Percentiles rank a stretch among this genome's conserved stretches.
Conservation (phyloP, 2,797 vertebrate genomes). For the Erethizon dorsatum region DNA sequence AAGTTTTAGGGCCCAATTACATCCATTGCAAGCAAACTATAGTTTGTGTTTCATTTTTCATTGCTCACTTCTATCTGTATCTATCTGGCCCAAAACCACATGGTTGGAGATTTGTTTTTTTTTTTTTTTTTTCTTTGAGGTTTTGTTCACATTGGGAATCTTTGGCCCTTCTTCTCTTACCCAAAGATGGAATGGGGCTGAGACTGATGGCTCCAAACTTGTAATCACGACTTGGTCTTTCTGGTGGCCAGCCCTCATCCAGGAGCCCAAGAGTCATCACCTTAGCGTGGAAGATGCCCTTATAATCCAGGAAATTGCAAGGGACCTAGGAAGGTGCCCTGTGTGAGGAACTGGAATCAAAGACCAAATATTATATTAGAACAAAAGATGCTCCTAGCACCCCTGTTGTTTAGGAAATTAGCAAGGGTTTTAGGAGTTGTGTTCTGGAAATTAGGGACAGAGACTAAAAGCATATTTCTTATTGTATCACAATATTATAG, state of each 20-base stretch:
- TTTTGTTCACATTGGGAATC: background rate
- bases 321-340: background rate
- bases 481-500: background rate
- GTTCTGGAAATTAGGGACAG: background rate
- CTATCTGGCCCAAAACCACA: background rate
- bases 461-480: background rate
- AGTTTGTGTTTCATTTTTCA: constrained; percentile 16
- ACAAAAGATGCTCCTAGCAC: background rate
- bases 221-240: background rate
- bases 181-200: background rate
- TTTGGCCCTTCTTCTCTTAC: background rate
- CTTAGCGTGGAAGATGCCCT: background rate
- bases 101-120: too few species aligned
- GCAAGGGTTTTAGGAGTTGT: background rate
- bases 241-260: background rate
- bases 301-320: background rate
- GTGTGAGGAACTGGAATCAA: background rate
- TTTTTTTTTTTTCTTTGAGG: background rate
- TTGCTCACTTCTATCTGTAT: background rate
- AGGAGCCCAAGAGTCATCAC: background rate
- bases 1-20: background rate
- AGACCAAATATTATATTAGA: background rate
- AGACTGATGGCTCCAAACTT: background rate
- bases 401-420: background rate
- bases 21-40: background rate